A percentile compares a stretch with the other conserved stretches of the same genome.
Evolutionary conservation across 2,113 vertebrate species (phyloP).

Genomic region (Labeo rohita): DNA sequence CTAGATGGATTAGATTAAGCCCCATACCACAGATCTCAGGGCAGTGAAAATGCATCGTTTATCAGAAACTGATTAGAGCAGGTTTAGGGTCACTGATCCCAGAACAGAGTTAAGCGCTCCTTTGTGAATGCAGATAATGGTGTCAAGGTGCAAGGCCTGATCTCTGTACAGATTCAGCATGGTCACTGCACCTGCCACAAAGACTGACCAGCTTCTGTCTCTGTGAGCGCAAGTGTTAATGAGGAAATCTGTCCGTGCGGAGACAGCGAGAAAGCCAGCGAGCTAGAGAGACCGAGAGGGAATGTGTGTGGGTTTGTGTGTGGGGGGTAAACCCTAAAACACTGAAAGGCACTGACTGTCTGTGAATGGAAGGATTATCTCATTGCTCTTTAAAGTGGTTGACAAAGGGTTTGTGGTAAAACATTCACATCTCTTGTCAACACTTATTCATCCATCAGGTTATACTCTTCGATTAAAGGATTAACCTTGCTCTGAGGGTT

Average conservation of each 20-base stretch:
- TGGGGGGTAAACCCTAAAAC: constrained; percentile 38
- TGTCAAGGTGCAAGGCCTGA: constrained; percentile 51
- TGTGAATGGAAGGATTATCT: constrained; percentile 53
- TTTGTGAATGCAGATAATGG: constrained; percentile 40
- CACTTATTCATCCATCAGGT: constrained; percentile 44
- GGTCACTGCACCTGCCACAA: constrained; percentile 69
- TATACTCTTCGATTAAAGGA: constrained; percentile 35
- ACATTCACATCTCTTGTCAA: constrained; percentile 53
- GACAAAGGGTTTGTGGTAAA: constrained; percentile 54
- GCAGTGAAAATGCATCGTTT: constrained; percentile 59
- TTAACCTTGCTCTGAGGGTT: constrained; percentile 42
- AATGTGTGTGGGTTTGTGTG: constrained; percentile 36
- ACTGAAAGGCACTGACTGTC: constrained; percentile 48
- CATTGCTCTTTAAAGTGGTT: constrained; percentile 52
- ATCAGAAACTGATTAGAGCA: constrained; percentile 52
- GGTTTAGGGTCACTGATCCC: constrained; percentile 37
- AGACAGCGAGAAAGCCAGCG: constrained; percentile 24
- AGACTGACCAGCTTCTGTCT: constrained; percentile 53
- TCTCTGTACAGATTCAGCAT: constrained; percentile 62
- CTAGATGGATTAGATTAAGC: constrained; percentile 57
- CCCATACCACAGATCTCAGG: constrained; percentile 68
- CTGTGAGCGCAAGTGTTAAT: constrained; percentile 50
- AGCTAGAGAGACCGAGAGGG: constrained; percentile 13
- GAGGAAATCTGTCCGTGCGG: constrained; percentile 39
- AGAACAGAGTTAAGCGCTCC: constrained; percentile 50